Percentiles rank a stretch among this genome's conserved stretches.
Evolutionary conservation across 2,888 invertebrate genomes (phyloP).

Genomic region (Cheilosia urbana): DNA sequence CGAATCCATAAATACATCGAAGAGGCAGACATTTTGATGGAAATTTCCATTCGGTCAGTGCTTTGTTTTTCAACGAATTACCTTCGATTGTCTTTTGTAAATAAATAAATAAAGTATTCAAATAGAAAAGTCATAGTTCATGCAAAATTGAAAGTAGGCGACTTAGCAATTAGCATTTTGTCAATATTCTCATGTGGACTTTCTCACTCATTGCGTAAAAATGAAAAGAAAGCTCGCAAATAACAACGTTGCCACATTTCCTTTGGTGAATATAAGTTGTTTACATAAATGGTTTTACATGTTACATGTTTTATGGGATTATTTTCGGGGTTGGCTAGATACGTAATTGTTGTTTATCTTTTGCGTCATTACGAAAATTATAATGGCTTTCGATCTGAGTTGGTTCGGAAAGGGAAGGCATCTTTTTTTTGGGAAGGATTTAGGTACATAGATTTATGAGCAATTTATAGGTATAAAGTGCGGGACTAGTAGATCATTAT

Average conservation of each 20-base stretch:
- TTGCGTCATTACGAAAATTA: not conserved
- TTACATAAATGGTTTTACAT: not conserved
- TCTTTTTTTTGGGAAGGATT: no score
- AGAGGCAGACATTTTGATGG: constrained; percentile 3
- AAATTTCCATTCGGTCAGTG: not conserved
- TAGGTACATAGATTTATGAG: no score
- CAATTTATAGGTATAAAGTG: no score
- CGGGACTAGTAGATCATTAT: no score
- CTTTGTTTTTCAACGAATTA: no score
- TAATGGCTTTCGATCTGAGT: not conserved
- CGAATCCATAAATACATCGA: no score
- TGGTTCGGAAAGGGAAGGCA: not conserved
- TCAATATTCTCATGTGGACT: not conserved
- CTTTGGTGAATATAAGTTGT: constrained; percentile 10
- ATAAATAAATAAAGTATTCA: not conserved
- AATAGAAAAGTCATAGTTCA: not conserved
- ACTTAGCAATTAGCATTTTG: not conserved
- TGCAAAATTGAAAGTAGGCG: not conserved
- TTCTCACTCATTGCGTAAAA: constrained; percentile 13
- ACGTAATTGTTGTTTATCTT: not conserved
- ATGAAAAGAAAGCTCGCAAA: constrained; percentile 12
- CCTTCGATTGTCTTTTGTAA: not conserved
- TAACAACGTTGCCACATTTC: constrained; percentile 23
- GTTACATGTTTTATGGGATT: not conserved
- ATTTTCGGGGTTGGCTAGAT: not conserved